Evolutionary conservation across 2,113 vertebrate genomes (phyloP), one percentile per base, ranked within the genome.

Genomic region (Myiozetetes cayanensis): DNA sequence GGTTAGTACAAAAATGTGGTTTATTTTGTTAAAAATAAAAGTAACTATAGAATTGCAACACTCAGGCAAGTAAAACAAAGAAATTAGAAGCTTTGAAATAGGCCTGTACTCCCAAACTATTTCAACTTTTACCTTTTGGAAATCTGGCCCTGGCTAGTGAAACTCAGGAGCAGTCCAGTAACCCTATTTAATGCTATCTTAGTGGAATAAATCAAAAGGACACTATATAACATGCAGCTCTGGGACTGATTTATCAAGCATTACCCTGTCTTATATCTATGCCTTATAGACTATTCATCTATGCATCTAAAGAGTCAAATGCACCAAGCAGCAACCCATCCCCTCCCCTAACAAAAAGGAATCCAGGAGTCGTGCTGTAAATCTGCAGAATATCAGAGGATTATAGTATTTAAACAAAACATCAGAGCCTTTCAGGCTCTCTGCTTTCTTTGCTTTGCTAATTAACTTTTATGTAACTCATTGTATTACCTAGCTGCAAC

Each of bases 361-460:
- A 84, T n/a, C 44, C 65, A n/a, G 21, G 27, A 94, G 76, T 49
- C 76, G 61, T 4, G 2, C 80, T 72, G 52, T 94, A 93, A 93
- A 75, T 81, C 80, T 92, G 52, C 61, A 94, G 84, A 93, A 81
- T 44, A 65, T 74, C 70, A 65, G 73, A 93, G 83, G 86, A 91
- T 96, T 96, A 93, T 50, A 89, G 56, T 61, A 84, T 92, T 96
- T 78, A 94, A 92, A 90, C 86, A 91, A 93, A 96, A 74, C 84
- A 84, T 81, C 80, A 75, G 80, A 93, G 80, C 61, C 80, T 95
- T 93, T 89, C 70, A 59, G 61, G 61, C 44, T 87, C 39, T 87
- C 61, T 65, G 73, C 86, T 94, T 93, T 94, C 94, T 97, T 95
- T 95, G 93, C 76, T 93, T 93, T 95, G 80, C 91, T 97, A 96